Evolutionary conservation across 2,888 invertebrate genomes (phyloP), one percentile per base, ranked within the genome.

Genomic region (Lasioglossum morio): DNA sequence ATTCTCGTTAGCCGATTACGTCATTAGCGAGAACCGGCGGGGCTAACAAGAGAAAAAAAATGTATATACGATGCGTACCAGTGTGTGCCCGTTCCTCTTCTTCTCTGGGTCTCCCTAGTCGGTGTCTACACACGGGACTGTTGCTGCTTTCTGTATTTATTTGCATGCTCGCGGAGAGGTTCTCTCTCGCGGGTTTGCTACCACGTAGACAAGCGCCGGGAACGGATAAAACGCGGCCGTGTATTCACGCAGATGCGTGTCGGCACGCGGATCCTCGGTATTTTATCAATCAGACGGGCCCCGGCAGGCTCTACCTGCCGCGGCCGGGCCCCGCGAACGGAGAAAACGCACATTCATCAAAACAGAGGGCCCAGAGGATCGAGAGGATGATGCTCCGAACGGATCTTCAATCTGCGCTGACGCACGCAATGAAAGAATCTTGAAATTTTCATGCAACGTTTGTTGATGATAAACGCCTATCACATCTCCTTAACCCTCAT

Each of bases 1-100:
- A 89, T 87, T 89, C 87, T 87, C 86, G 86, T 88, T 89, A 81
- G 84, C 53, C 88, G 87, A 91, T 92, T 91, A 89, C 89, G 90
- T 90, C 90, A 92, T 91, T 91, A 90, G 87, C 81, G 85, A 82
- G 82, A 89, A 90, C 80, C 80, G 23, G 79, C 57, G 63, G 73
- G 79, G 27, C 87, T 90, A 91, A 89, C 85, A 84, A 90, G 91
- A 77, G 89, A 83, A 72, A 81, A 84, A 86, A 53, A n/a, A 19
- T n/a, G n/a, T n/a, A 7, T 5, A 14, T 43, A 43, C 43, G 79
- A 77, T 77, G 77, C 77, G n/a, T 66, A 69, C 23, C 53, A 23
- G 23, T 53, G 53, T 23, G 23, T 8, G 53, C 23, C 53, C 53
- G 53, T 53, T 53, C 23, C 23, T 53, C 53, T 23, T 53, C 53